Evolutionary conservation across 2,888 invertebrate species (phyloP).

Genomic region (Scelioninae gen. 1): DNA sequence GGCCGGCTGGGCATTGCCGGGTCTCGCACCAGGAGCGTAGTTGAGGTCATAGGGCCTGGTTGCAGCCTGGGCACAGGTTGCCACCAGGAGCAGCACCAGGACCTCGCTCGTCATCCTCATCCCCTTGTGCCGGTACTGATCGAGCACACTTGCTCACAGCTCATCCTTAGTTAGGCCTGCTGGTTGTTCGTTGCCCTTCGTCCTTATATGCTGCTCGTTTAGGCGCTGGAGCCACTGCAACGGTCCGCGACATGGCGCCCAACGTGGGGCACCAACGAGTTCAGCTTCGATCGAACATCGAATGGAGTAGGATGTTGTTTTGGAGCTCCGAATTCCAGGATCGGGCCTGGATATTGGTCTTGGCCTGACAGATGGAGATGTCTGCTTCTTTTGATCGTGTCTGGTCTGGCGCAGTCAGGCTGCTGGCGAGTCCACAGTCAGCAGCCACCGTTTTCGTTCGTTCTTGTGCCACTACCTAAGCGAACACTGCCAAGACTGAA

Average conservation of each 20-base stretch:
- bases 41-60: slow-evolving; percentile 43
- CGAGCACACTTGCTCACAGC: too few species aligned
- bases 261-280: too few species aligned
- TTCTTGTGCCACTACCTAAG: slow-evolving; percentile 71
- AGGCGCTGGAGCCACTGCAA: background rate
- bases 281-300: slow-evolving; percentile 24
- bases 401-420: background rate
- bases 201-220: slow-evolving; percentile 2
- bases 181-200: background rate
- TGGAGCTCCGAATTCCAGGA: too few species aligned
- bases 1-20: slow-evolving; percentile 86
- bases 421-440: background rate
- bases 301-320: too few species aligned
- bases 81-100: too few species aligned
- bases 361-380: too few species aligned
- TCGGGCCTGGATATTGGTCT: too few species aligned
- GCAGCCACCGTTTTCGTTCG: background rate
- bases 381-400: too few species aligned
- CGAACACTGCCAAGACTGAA: slow-evolving; percentile 65
- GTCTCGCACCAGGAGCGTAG: slow-evolving; percentile 74
- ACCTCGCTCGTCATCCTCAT: slow-evolving; percentile 23
- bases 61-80: slow-evolving; percentile 24
- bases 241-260: slow-evolving; percentile 24
- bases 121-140: slow-evolving; percentile 21
- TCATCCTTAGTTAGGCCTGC: too few species aligned